phyloP scores from a whole-genome alignment of 2,888 invertebrate species.

The Lumbricus terrestris region DNA sequence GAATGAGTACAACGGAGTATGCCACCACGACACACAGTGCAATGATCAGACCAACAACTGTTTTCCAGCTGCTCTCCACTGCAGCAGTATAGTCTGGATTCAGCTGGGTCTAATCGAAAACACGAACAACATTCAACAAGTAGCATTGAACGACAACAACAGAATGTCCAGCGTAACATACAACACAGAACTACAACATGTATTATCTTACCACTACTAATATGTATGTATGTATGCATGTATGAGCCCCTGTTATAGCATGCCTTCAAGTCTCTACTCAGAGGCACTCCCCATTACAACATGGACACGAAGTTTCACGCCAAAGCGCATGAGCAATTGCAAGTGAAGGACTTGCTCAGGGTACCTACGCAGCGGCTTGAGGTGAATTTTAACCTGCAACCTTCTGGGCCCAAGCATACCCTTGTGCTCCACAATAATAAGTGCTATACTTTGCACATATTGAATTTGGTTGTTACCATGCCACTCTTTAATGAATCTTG shows the following conservation, averaged over 20 bases:
- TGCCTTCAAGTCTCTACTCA: too few species aligned
- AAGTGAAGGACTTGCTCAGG: too few species aligned
- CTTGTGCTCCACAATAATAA: neutral
- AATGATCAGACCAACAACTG: neutral
- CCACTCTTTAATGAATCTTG: neutral
- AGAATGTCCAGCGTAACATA: neutral
- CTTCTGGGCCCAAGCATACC: too few species aligned
- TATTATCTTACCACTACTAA: neutral
- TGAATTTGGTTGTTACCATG: neutral
- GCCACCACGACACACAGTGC: neutral
- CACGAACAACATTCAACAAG: neutral
- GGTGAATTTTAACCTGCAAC: too few species aligned
- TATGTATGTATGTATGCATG: too few species aligned
- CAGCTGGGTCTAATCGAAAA: neutral
- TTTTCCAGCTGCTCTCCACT: conserved; percentile 6
- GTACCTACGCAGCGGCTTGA: too few species aligned
- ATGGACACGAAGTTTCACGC: too few species aligned
- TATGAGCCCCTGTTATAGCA: too few species aligned
- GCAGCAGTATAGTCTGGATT: neutral
- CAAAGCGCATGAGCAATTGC: too few species aligned
- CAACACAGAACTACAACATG: neutral
- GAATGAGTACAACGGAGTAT: neutral
- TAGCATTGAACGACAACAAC: neutral
- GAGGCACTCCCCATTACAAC: too few species aligned
- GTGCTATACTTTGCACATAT: neutral